phyloP scores from a whole-genome alignment of 2,113 vertebrate genomes.

The Cyanoderma ruficeps region DNA sequence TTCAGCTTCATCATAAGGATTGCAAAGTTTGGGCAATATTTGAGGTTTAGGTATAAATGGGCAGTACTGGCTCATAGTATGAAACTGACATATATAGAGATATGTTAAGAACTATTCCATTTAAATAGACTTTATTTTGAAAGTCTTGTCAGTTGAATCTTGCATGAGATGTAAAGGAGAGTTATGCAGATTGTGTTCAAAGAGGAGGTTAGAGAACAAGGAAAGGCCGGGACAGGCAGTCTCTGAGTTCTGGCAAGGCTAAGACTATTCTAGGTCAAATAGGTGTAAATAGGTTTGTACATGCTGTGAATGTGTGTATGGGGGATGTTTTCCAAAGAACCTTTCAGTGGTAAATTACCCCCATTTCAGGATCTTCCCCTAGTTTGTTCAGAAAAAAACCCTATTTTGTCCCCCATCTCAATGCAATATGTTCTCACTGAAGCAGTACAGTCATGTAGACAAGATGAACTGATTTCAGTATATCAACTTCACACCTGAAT shows the following conservation, averaged over 20 bases:
- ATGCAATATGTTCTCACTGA: neutral
- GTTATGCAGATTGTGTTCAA: neutral
- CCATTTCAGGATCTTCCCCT: neutral
- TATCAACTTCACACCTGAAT: neutral
- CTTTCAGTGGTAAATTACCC: neutral
- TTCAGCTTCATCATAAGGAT: neutral
- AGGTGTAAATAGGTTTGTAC: neutral
- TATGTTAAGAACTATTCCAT: neutral
- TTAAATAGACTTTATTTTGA: neutral
- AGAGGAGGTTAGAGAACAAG: neutral
- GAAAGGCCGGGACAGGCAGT: neutral
- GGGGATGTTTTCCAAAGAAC: neutral
- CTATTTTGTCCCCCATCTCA: neutral
- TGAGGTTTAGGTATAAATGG: neutral
- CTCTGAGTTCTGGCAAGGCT: neutral
- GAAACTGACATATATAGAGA: neutral
- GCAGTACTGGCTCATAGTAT: neutral
- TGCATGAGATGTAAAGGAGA: neutral
- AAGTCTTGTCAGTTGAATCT: neutral
- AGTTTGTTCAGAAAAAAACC: neutral
- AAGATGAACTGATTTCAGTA: neutral
- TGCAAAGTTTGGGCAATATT: neutral
- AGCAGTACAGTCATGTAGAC: neutral
- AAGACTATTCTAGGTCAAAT: neutral
- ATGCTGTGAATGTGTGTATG: accelerated